A percentile compares a stretch with the other conserved stretches of the same genome.
Evolutionary conservation across 2,888 invertebrate genomes (phyloP).

Genomic region (Piscicola geometra): DNA sequence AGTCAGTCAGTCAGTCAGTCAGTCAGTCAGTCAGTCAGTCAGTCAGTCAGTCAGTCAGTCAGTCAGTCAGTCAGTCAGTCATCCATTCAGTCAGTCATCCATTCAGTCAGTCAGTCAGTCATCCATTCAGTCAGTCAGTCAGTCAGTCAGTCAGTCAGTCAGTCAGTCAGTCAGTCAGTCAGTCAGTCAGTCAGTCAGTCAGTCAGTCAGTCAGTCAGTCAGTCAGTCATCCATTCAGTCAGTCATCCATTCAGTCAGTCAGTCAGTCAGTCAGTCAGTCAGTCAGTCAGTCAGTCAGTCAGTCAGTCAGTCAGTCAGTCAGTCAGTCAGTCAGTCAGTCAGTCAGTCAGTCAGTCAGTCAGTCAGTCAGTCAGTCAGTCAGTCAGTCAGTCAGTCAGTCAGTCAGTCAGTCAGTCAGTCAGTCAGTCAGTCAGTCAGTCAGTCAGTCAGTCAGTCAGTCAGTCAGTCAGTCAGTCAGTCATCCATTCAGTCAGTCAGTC

Average conservation of each 20-base stretch:
- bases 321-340: conserved; percentile 10
- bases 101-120: too few relatives aligned
- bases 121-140: conserved; percentile 5
- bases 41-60: conserved; percentile 32
- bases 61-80: conserved; percentile 10
- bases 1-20: conserved; percentile 35
- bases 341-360: conserved; percentile 10
- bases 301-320: conserved; percentile 8
- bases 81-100: too few relatives aligned
- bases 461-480: background rate
- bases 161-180: conserved; percentile 10
- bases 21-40: conserved; percentile 33
- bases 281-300: conserved; percentile 29
- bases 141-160: conserved; percentile 10
- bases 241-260: too few relatives aligned
- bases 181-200: conserved; percentile 15
- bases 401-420: conserved; percentile 10
- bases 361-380: conserved; percentile 10
- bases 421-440: conserved; percentile 10
- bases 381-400: conserved; percentile 10
- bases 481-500: too few relatives aligned
- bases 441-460: conserved; percentile 1
- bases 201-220: conserved; percentile 39
- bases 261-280: conserved; percentile 27
- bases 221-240: too few relatives aligned